These are phyloP conservation scores for Eristalinus sepulchralis DNA, from an alignment of 2,888 invertebrate species.

Conservation along the genomic window DNA sequence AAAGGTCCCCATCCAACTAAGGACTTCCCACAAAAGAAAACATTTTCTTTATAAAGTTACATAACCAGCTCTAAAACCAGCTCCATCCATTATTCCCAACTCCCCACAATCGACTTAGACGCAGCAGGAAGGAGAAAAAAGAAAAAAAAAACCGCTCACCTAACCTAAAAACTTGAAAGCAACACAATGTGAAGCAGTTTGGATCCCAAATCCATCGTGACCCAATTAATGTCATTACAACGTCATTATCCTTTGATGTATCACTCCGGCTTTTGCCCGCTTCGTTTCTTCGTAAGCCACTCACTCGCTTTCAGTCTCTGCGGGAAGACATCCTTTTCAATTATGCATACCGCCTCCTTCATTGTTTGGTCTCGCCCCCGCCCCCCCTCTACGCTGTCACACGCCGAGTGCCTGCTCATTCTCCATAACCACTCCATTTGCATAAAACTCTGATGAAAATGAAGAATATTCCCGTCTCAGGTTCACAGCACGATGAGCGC, in stretches of 20 bases:
- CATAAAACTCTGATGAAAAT: conserved; percentile 1
- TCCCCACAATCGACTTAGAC: not conserved
- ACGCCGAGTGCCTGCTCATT: not conserved
- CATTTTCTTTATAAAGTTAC: not conserved
- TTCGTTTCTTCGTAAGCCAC: not conserved
- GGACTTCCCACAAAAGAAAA: not conserved
- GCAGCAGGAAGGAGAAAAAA: not conserved
- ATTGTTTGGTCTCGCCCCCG: not conserved
- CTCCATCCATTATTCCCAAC: not conserved
- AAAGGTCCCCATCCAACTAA: not conserved
- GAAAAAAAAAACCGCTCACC: not conserved
- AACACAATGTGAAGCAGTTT: not conserved
- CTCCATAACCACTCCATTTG: conserved; percentile 18
- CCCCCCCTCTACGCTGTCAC: not conserved
- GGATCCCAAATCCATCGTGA: conserved; percentile 1
- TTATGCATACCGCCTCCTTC: conserved; percentile 1
- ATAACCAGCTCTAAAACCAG: not conserved
- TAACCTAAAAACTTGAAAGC: not conserved
- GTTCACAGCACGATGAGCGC: not conserved
- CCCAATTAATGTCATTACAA: conserved; percentile 27
- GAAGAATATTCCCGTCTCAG: not conserved
- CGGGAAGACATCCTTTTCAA: conserved; percentile 21
- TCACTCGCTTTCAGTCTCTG: not conserved
- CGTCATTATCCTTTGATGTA: conserved; percentile 31
- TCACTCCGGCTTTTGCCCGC: not conserved